Conservation (phyloP, 1,140 invertebrate species). For the Ephestia elutella region DNA sequence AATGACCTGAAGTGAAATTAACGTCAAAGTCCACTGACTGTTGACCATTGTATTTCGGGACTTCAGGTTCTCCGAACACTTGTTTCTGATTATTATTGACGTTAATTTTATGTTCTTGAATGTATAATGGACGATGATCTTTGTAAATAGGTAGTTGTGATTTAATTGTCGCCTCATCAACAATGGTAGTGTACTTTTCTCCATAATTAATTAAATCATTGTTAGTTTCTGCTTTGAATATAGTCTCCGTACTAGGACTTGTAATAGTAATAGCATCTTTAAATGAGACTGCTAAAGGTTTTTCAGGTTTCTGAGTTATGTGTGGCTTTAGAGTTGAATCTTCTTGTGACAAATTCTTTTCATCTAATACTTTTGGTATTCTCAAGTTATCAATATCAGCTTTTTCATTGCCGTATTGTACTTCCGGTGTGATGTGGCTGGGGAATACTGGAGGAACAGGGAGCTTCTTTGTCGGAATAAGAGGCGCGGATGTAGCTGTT, state of each 20-base stretch:
- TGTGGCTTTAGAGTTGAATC: constrained; percentile 61
- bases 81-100: constrained; percentile 8
- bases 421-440: constrained; percentile 63
- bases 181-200: constrained; percentile 35
- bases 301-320: constrained; percentile 65
- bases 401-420: constrained; percentile 71
- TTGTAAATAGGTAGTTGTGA: constrained; percentile 21
- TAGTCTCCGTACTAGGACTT: constrained; percentile 42
- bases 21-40: constrained; percentile 34
- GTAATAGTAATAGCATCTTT: constrained; percentile 41
- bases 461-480: constrained; percentile 39
- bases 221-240: constrained; percentile 47
- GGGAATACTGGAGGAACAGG: constrained; percentile 63
- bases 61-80: constrained; percentile 19
- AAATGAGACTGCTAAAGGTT: constrained; percentile 57
- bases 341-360: constrained; percentile 28
- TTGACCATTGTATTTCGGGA: constrained; percentile 37
- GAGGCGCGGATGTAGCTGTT: constrained; percentile 28
- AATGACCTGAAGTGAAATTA: constrained; percentile 76
- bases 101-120: constrained; percentile 19
- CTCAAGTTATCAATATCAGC: constrained; percentile 46
- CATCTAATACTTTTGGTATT: constrained; percentile 46
- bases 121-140: constrained; percentile 14
- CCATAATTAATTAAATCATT: constrained; percentile 25
- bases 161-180: constrained; percentile 26